Conservation (phyloP, 1,140 invertebrate genomes). For the Dendroctonus ponderosae region DNA sequence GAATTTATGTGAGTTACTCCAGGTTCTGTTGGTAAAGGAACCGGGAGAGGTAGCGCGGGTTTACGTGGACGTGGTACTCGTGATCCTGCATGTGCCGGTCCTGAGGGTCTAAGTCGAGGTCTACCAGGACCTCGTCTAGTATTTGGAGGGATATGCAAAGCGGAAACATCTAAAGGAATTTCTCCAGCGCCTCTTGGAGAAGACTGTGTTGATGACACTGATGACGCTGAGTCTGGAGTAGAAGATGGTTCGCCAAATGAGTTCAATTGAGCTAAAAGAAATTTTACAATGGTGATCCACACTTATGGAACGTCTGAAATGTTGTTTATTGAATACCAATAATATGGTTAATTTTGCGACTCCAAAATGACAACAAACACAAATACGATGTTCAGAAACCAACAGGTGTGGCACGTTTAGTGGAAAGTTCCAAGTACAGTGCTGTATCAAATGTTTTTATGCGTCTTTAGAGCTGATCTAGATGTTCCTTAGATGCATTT, state of each 20-base stretch:
- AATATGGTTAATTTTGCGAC: no score
- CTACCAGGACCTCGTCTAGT: slow-evolving; percentile 69
- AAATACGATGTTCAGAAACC: no score
- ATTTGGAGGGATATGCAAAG: slow-evolving; percentile 11
- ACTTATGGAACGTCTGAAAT: no score
- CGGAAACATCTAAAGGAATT: slow-evolving; percentile 13
- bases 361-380: no score
- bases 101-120: slow-evolving; percentile 66
- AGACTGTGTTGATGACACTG: slow-evolving; percentile 36
- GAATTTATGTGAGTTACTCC: slow-evolving; percentile 28
- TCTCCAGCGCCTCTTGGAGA: slow-evolving; percentile 32
- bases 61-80: slow-evolving; percentile 57
- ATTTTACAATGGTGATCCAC: neutral
- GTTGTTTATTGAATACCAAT: no score
- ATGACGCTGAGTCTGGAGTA: slow-evolving; percentile 32
- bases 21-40: slow-evolving; percentile 54
- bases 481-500: no score
- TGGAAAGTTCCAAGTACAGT: no score
- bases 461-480: no score
- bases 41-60: slow-evolving; percentile 59
- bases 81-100: slow-evolving; percentile 61
- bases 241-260: slow-evolving; percentile 26
- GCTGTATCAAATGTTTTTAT: no score
- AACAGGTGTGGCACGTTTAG: no score
- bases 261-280: slow-evolving; percentile 20